Percentiles rank a stretch among this genome's conserved stretches.
Evolutionary conservation across 1,140 invertebrate genomes (phyloP).

Genomic region (Hestina assimilis): DNA sequence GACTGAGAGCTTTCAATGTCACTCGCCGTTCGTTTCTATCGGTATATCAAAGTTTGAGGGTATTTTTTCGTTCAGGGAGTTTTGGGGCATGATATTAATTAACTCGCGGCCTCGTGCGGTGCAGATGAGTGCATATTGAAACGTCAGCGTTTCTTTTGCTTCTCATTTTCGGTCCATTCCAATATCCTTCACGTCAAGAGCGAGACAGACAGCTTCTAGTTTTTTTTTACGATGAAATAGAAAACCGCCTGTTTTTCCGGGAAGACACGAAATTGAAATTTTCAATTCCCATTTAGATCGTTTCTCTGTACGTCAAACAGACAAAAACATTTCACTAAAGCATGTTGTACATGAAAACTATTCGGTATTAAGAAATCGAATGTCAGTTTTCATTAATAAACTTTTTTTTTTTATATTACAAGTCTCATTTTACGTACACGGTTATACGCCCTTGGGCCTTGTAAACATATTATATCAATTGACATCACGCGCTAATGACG

Average conservation of each 20-base stretch:
- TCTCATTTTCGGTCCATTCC: conserved; percentile 71
- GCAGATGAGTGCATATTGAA: conserved; percentile 75
- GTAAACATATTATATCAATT: too few species aligned
- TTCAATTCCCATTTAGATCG: conserved; percentile 58
- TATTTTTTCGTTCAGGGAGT: conserved; percentile 37
- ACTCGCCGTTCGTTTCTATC: conserved; percentile 23
- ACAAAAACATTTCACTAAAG: too few species aligned
- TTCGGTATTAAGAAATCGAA: too few species aligned
- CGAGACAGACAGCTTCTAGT: conserved; percentile 53
- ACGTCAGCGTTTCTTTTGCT: conserved; percentile 74
- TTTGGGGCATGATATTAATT: conserved; percentile 64
- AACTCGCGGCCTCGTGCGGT: conserved; percentile 47
- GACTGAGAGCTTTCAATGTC: conserved; percentile 62
- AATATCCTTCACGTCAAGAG: conserved; percentile 72
- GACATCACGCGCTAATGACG: conserved; percentile 4
- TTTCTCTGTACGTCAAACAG: conserved; percentile 25
- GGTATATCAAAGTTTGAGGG: conserved; percentile 29
- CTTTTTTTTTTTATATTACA: too few species aligned
- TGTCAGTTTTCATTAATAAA: too few species aligned
- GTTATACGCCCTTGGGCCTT: too few species aligned
- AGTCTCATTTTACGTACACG: too few species aligned
- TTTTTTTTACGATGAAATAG: conserved; percentile 65
- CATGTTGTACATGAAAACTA: too few species aligned
- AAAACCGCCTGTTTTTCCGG: conserved; percentile 64
- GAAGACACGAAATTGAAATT: conserved; percentile 69